Conservation (phyloP, 1,140 invertebrate species). For the Sinella curviseta region DNA sequence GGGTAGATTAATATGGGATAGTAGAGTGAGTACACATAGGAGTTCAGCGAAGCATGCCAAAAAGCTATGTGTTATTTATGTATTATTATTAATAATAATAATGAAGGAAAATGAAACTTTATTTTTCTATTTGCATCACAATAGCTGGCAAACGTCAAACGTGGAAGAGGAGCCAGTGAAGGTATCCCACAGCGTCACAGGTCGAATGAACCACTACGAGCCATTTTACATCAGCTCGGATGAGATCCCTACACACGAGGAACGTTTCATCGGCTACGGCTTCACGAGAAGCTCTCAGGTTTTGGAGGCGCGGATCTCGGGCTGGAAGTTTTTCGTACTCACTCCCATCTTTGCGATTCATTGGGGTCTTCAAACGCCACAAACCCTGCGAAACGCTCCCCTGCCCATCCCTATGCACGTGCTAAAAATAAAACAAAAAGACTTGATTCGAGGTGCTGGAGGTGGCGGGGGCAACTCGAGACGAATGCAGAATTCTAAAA, state of each 20-base stretch:
- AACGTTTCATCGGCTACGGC: slow-evolving; percentile 59
- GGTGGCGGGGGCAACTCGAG: slow-evolving; percentile 19
- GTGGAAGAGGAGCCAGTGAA: slow-evolving; percentile 40
- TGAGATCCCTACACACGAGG: slow-evolving; percentile 56
- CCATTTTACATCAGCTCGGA: slow-evolving; percentile 56
- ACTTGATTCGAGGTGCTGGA: slow-evolving; percentile 6
- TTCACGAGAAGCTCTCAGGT: slow-evolving; percentile 60
- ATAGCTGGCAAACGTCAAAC: slow-evolving; percentile 40
- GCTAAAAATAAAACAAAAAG: slow-evolving; percentile 29
- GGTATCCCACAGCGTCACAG: slow-evolving; percentile 41
- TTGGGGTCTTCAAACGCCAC: slow-evolving; percentile 54
- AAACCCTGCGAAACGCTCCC: slow-evolving; percentile 32
- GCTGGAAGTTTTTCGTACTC: slow-evolving; percentile 56
- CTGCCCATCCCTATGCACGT: slow-evolving; percentile 31
- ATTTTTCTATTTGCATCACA: too few relatives aligned
- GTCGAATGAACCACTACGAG: slow-evolving; percentile 53
- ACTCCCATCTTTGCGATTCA: slow-evolving; percentile 58
- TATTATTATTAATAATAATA: too few relatives aligned
- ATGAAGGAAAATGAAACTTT: too few relatives aligned
- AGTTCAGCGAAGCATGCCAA: too few relatives aligned
- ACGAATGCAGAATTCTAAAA: slow-evolving; percentile 42
- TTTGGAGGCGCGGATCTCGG: slow-evolving; percentile 56
- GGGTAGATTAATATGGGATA: too few relatives aligned
- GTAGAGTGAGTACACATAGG: too few relatives aligned
- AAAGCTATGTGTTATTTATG: too few relatives aligned